Base-by-base conservation (phyloP, 1,140 invertebrate species). In the Philotrypesis tridentata region DNA sequence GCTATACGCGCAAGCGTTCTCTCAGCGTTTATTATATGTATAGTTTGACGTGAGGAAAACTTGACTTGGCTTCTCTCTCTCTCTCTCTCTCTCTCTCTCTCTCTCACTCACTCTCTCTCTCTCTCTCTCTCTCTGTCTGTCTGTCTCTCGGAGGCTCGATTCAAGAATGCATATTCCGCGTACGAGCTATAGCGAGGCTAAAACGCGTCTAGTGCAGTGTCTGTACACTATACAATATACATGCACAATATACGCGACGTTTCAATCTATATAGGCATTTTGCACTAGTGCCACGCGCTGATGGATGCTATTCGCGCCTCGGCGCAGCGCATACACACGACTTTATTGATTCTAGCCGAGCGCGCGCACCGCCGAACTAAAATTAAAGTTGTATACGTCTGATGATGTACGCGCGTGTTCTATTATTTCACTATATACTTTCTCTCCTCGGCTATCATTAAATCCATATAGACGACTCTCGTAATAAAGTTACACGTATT, bases 21-120 rank as follows among this genome's bases (percentile, higher is more conserved):
- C n/a, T n/a, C n/a, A n/a, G n/a, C n/a, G n/a, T n/a, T n/a, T n/a
- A n/a, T n/a, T n/a, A n/a, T n/a, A n/a, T n/a, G n/a, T n/a, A n/a
- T 31, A 70, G 25, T 70, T 72, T 72, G 70, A 48, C 40, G 70
- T 8, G 17, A 55, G 40, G 37, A 72, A 72, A 72, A 72, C 70
- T 72, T 68, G 31, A 68, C 31, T 68, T 55, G 17, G 21, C 48
- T 55, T 55, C 48, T 55, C 48, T 55, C n/a, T 43, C 2, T 40
- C 37, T 40, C 37, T 40, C 37, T 40, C 37, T 6, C 37, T 40
- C 37, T 40, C 37, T 40, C n/a, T n/a, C n/a, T n/a, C n/a, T n/a
- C n/a, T n/a, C n/a, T n/a, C n/a, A n/a, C n/a, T n/a, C n/a, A n/a
- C n/a, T n/a, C n/a, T n/a, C n/a, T n/a, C n/a, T n/a, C n/a, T n/a